Conservation (phyloP, 2,888 invertebrate genomes). For the Carpatolechia fugitivella region DNA sequence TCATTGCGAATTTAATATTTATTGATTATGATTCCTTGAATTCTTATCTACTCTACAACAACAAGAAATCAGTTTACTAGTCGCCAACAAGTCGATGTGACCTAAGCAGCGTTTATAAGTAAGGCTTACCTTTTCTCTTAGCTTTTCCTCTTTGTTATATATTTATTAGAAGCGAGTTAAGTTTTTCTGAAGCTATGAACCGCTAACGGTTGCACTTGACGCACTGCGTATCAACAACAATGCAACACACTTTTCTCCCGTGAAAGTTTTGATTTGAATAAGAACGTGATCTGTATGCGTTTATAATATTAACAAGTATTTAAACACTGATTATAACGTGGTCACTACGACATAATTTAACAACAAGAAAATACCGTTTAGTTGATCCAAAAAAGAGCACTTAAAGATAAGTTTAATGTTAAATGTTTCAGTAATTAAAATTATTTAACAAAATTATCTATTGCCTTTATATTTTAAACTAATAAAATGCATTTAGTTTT, state of each 20-base stretch:
- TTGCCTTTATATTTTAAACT: too few species aligned
- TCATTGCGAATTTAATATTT: not conserved
- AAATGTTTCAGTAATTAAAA: too few species aligned
- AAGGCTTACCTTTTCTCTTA: not conserved
- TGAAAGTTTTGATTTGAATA: slow-evolving; percentile 66
- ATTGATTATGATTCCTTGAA: too few species aligned
- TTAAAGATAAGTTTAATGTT: too few species aligned
- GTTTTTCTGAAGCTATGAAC: not conserved
- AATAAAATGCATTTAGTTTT: too few species aligned
- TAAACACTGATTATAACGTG: too few species aligned
- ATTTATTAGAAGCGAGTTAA: not conserved
- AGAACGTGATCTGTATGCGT: slow-evolving; percentile 34
- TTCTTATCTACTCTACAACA: not conserved
- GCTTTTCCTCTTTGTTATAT: not conserved
- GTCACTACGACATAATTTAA: too few species aligned
- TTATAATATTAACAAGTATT: slow-evolving; percentile 22
- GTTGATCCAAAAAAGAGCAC: too few species aligned
- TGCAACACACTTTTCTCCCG: slow-evolving; percentile 55
- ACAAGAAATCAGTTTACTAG: not conserved
- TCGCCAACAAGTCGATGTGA: not conserved
- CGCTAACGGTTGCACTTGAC: slow-evolving; percentile 8
- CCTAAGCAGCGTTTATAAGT: not conserved
- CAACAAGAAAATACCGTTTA: too few species aligned
- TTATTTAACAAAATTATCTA: too few species aligned
- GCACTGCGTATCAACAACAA: slow-evolving; percentile 42